These are phyloP conservation scores for Pagrus major DNA, from an alignment of 2,113 vertebrate genomes.

Conservation along the genomic window DNA sequence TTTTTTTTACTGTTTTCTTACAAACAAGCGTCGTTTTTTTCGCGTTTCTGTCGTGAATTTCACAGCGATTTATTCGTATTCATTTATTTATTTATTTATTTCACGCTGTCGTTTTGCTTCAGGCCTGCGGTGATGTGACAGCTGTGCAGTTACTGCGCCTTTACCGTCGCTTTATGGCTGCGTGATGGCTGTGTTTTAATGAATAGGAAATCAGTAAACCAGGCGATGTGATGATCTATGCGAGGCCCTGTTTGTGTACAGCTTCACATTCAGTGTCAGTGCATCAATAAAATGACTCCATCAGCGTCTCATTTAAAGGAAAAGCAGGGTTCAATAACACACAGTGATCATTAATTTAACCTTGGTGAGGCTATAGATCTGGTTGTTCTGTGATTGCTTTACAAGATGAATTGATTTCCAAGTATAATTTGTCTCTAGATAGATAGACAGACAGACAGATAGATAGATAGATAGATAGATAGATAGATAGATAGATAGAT, in stretches of 20 bases:
- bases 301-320: background rate
- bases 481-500: too few relatives aligned
- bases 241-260: background rate
- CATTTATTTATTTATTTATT: too few relatives aligned
- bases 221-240: background rate
- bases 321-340: background rate
- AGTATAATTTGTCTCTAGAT: background rate
- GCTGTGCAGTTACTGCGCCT: background rate
- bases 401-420: background rate
- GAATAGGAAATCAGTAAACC: background rate
- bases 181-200: background rate
- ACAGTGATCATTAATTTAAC: background rate
- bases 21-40: background rate
- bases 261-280: background rate
- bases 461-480: too few relatives aligned
- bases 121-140: conserved; percentile 12
- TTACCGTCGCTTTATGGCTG: background rate
- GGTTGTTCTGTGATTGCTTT: background rate
- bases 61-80: background rate
- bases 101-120: background rate
- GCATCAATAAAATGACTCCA: background rate
- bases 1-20: background rate
- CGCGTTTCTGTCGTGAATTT: background rate
- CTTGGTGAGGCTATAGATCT: background rate
- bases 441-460: background rate